These are phyloP conservation scores for Nemapogon koenigi DNA, from an alignment of 2,888 invertebrate species.

Conservation along the genomic window DNA sequence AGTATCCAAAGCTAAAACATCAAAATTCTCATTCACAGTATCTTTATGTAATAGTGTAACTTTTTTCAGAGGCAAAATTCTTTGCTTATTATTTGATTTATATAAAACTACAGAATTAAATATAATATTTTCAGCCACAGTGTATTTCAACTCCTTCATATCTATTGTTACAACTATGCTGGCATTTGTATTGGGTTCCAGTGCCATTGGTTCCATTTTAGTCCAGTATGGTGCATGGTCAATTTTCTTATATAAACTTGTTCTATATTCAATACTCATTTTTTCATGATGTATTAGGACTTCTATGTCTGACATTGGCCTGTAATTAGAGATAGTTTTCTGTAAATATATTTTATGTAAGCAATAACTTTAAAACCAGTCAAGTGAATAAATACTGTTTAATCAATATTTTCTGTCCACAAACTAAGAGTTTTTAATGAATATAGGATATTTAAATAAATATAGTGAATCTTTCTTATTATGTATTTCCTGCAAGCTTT, in stretches of 20 bases:
- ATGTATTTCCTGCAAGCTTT: no score
- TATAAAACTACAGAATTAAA: constrained; percentile 33
- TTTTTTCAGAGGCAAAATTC: constrained; percentile 32
- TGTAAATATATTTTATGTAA: no score
- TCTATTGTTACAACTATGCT: constrained; percentile 28
- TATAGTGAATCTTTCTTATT: no score
- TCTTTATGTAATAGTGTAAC: constrained; percentile 30
- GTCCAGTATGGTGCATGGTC: constrained; percentile 31
- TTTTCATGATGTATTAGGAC: constrained; percentile 27
- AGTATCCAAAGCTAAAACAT: constrained; percentile 25
- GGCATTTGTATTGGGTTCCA: constrained; percentile 21
- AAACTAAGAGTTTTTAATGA: no score
- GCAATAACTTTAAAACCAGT: neutral
- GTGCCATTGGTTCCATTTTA: constrained; percentile 20
- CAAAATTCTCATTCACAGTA: constrained; percentile 31
- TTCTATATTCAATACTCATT: constrained; percentile 30
- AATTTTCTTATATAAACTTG: constrained; percentile 28
- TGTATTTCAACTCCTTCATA: constrained; percentile 29
- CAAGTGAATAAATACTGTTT: neutral
- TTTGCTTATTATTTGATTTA: constrained; percentile 23
- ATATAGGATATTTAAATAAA: no score
- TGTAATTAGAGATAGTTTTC: constrained; percentile 23
- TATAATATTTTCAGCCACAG: constrained; percentile 26
- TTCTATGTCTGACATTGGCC: constrained; percentile 30
- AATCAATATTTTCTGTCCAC: no score